Conservation (phyloP, 2,888 invertebrate genomes). For the Omphaloscelis lunosa region DNA sequence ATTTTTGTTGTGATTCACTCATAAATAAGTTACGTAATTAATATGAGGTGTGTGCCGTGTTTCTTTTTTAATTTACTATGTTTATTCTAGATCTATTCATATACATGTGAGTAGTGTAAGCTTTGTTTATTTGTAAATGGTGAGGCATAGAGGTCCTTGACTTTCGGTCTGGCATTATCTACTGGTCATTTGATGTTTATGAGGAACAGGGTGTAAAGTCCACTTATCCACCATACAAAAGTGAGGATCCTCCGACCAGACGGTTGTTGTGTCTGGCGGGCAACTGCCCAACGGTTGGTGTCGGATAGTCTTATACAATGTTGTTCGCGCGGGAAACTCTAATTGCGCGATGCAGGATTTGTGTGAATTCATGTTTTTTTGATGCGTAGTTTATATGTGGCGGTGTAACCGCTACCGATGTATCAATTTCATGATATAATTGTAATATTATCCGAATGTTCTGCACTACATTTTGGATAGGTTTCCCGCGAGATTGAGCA, state of each 20-base stretch:
- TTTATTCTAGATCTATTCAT: conserved; percentile 37
- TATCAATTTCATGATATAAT: not conserved
- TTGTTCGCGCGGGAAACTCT: too few species aligned
- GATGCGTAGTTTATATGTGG: too few species aligned
- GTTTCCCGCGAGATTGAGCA: conserved; percentile 16
- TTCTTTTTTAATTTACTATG: conserved; percentile 35
- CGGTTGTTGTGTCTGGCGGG: too few species aligned
- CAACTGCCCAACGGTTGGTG: too few species aligned
- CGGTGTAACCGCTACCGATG: too few species aligned
- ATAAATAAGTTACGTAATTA: conserved; percentile 54
- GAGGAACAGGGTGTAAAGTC: too few species aligned
- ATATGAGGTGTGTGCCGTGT: conserved; percentile 23
- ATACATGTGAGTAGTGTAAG: not conserved
- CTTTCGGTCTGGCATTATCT: not conserved
- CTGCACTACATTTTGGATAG: conserved; percentile 5
- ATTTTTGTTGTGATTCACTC: conserved; percentile 44
- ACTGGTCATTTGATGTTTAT: not conserved
- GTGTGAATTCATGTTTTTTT: too few species aligned
- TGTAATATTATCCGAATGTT: not conserved
- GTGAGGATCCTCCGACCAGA: too few species aligned
- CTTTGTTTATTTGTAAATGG: not conserved
- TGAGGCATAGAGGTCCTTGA: not conserved
- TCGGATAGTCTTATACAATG: too few species aligned
- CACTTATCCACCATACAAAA: too few species aligned
- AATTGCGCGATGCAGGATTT: too few species aligned